A percentile compares a stretch with the other conserved stretches of the same genome.
These are phyloP conservation scores for Ectobius pallidus DNA, from an alignment of 2,888 invertebrate species.

Conservation along the genomic window DNA sequence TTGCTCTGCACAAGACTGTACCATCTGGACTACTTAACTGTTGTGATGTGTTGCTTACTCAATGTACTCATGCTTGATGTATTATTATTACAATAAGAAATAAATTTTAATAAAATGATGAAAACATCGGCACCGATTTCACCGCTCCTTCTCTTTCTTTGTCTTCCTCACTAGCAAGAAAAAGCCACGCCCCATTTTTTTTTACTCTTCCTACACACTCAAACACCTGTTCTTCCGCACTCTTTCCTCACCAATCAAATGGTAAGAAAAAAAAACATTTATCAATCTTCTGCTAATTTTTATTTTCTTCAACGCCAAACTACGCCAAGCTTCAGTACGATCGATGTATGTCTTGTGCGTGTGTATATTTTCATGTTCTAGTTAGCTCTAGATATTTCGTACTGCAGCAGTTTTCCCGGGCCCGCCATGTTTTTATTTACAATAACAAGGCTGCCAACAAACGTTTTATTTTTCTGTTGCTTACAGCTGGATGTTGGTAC, in stretches of 20 bases:
- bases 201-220: neutral
- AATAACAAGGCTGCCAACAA: constrained; percentile 9
- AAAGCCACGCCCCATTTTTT: neutral
- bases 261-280: too few relatives aligned
- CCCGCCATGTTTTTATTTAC: neutral
- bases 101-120: neutral
- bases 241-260: neutral
- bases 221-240: neutral
- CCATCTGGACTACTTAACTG: neutral
- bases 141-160: neutral
- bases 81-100: neutral
- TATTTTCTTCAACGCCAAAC: too few relatives aligned
- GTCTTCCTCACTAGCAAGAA: neutral
- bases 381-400: neutral
- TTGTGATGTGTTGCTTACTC: neutral
- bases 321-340: neutral
- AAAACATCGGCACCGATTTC: neutral
- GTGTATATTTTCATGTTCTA: neutral
- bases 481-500: neutral
- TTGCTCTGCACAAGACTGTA: neutral
- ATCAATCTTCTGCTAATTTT: too few relatives aligned
- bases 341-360: neutral
- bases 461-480: neutral
- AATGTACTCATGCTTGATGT: neutral
- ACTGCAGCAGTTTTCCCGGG: neutral